Percentiles rank a stretch among this genome's conserved stretches.
Conservation (phyloP, 2,797 vertebrate genomes). For the Leuciscus waleckii region DNA sequence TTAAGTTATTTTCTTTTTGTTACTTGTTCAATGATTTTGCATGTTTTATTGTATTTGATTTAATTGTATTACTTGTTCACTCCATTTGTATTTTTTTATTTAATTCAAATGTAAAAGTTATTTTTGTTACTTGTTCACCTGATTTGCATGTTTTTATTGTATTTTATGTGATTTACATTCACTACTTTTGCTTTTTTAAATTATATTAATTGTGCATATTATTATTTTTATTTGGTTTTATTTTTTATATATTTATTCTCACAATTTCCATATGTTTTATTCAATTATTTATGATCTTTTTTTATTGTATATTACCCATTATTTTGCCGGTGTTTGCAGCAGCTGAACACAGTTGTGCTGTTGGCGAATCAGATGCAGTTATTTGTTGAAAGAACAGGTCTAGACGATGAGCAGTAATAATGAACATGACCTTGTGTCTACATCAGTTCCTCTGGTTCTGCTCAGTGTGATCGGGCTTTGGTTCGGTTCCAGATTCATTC, state of each 20-base stretch:
- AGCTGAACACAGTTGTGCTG: too few species aligned
- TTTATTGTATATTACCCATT: not conserved
- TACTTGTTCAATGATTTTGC: not conserved
- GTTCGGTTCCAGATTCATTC: not conserved
- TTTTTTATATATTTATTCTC: too few species aligned
- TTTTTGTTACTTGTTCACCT: not conserved
- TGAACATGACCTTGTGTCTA: constrained; percentile 2
- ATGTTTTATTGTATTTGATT: not conserved
- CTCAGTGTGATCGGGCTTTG: not conserved
- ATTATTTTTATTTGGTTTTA: too few species aligned
- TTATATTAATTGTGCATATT: not conserved
- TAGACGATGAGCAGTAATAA: not conserved
- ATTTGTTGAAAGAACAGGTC: not conserved
- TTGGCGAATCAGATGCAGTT: not conserved
- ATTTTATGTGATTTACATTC: not conserved
- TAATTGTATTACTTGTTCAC: not conserved
- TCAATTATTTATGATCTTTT: not conserved
- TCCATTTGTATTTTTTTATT: not conserved
- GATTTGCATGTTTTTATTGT: not conserved
- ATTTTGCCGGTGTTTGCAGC: not conserved
- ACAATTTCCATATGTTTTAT: not conserved
- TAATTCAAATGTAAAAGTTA: not conserved
- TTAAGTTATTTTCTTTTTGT: too few species aligned
- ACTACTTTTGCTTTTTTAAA: not conserved
- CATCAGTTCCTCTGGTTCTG: not conserved